phyloP scores from a whole-genome alignment of 1,140 invertebrate species.

The Drosophila ohnishii region DNA sequence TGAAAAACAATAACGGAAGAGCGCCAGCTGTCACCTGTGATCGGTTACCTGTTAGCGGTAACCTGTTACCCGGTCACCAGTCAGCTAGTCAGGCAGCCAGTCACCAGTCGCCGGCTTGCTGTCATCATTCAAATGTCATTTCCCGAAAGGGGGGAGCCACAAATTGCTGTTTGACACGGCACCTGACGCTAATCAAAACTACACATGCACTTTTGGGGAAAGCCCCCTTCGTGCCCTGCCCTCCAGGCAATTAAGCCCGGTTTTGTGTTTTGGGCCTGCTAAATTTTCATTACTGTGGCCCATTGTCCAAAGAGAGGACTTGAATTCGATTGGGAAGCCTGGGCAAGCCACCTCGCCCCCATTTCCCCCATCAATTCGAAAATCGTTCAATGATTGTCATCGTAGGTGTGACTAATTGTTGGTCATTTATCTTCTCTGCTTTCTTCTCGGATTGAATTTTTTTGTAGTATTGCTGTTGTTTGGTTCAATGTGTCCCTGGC shows the following conservation, averaged over 20 bases:
- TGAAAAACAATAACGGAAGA: slow-evolving; percentile 45
- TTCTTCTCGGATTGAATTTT: slow-evolving; percentile 44
- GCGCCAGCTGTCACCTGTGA: slow-evolving; percentile 67
- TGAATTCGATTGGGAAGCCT: slow-evolving; percentile 43
- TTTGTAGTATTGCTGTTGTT: slow-evolving; percentile 4
- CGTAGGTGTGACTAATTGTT: slow-evolving; percentile 82
- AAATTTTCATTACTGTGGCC: slow-evolving; percentile 68
- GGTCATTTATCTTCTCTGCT: slow-evolving; percentile 75
- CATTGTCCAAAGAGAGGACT: slow-evolving; percentile 48
- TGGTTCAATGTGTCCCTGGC: slow-evolving; percentile 12
- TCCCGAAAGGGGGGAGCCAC: slow-evolving; percentile 31
- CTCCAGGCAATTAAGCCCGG: slow-evolving; percentile 53
- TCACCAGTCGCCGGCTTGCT: slow-evolving; percentile 28
- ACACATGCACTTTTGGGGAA: slow-evolving; percentile 46
- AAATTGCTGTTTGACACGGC: slow-evolving; percentile 80
- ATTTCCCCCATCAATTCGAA: slow-evolving; percentile 41
- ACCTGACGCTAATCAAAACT: slow-evolving; percentile 77
- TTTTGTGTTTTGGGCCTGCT: slow-evolving; percentile 35
- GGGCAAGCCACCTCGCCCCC: neutral
- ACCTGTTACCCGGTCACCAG: slow-evolving; percentile 17
- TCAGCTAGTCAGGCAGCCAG: slow-evolving; percentile 5
- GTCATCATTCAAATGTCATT: slow-evolving; percentile 79
- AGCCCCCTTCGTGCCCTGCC: neutral
- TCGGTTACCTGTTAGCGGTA: slow-evolving; percentile 19
- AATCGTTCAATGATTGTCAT: slow-evolving; percentile 78